These are phyloP conservation scores for Agrotis exclamationis DNA, from an alignment of 2,888 invertebrate genomes.

Conservation along the genomic window DNA sequence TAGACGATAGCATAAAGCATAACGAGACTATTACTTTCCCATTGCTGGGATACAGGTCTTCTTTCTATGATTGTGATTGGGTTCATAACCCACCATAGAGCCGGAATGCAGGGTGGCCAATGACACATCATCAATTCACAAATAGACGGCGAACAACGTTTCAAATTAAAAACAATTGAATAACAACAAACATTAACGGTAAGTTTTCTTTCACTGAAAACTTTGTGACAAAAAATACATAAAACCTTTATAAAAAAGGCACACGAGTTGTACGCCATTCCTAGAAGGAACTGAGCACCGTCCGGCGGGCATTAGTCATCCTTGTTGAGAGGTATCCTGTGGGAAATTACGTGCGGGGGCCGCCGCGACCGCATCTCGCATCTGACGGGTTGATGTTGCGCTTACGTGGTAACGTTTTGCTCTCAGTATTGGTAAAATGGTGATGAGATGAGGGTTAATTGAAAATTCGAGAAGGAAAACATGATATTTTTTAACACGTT, in stretches of 20 bases:
- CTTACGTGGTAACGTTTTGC: slow-evolving; percentile 50
- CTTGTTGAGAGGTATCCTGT: slow-evolving; percentile 86
- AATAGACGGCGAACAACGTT: no score
- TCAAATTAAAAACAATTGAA: no score
- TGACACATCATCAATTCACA: neutral
- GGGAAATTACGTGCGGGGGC: slow-evolving; percentile 85
- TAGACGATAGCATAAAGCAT: neutral
- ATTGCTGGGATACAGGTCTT: neutral
- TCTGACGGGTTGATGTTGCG: slow-evolving; percentile 65
- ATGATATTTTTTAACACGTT: no score
- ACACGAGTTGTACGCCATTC: slow-evolving; percentile 60
- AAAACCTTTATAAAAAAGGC: slow-evolving; percentile 46
- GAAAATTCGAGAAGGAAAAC: neutral
- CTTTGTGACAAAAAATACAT: slow-evolving; percentile 8
- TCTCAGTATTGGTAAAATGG: slow-evolving; percentile 41
- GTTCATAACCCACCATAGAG: no score
- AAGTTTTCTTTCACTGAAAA: neutral
- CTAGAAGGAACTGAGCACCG: slow-evolving; percentile 71
- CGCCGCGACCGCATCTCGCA: slow-evolving; percentile 62
- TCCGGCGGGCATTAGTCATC: slow-evolving; percentile 86
- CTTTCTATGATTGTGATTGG: neutral
- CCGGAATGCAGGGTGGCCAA: neutral
- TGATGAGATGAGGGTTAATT: neutral
- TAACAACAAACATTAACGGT: no score
- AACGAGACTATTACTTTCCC: neutral